Conservation (phyloP, 2,797 vertebrate species). For the Poeciliopsis paucimaculata region DNA sequence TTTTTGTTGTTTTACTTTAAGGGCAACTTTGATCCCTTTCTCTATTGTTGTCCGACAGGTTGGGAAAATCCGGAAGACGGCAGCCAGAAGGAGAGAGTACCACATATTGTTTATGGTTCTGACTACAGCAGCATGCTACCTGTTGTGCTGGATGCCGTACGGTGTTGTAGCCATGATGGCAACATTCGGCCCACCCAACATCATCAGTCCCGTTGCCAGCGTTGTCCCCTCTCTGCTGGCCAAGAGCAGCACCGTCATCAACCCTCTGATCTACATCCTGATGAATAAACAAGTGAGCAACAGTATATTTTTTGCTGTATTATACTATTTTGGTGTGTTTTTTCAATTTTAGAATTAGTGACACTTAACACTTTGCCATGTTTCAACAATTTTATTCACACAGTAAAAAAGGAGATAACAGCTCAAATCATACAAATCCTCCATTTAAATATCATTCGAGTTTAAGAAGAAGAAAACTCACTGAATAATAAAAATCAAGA, state of each 20-base stretch:
- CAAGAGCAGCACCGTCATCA: conserved; percentile 90
- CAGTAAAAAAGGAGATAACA: conserved; percentile 72
- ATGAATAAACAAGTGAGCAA: conserved; percentile 89
- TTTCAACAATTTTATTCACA: conserved; percentile 81
- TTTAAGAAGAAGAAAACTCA: conserved; percentile 66
- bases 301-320: not conserved
- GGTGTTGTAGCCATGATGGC: conserved; percentile 87
- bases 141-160: conserved; percentile 88
- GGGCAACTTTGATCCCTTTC: not conserved
- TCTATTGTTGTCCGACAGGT: conserved; percentile 66
- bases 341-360: not conserved
- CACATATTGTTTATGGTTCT: conserved; percentile 88
- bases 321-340: not conserved
- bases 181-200: conserved; percentile 83
- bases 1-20: not conserved
- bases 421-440: conserved; percentile 72
- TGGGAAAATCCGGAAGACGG: conserved; percentile 83
- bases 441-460: conserved; percentile 75
- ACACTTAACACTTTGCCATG: conserved; percentile 30
- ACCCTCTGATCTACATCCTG: conserved; percentile 89
- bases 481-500: conserved; percentile 60
- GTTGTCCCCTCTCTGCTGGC: conserved; percentile 86
- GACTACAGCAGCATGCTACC: conserved; percentile 83
- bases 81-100: conserved; percentile 84
- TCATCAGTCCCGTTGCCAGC: conserved; percentile 83